Evolutionary conservation across 2,797 vertebrate species (phyloP), one percentile per base, ranked within the genome.

Genomic region (Florisuga fusca): DNA sequence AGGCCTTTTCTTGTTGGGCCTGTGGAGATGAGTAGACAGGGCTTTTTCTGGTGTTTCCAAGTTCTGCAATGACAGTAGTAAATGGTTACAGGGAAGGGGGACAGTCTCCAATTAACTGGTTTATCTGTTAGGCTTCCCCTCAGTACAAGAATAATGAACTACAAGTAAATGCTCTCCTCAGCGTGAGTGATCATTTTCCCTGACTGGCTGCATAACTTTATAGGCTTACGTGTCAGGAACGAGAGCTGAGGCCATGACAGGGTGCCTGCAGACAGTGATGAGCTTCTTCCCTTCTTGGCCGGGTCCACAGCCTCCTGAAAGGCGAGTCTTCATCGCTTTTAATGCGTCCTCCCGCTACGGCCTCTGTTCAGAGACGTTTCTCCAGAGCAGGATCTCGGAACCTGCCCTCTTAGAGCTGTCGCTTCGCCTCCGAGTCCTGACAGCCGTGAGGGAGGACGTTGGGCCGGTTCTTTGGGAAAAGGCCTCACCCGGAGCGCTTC

Each of bases 401-500:
- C 31, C 69, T 20, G 17, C n/a, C 12, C 20, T 54, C 33, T 29
- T 33, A 12, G 13, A 11, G 36, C 38, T n/a, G 16, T 16, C 13
- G 34, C 50, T 66, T 57, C 2, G 2, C 12, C 21, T 22, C 50
- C 0, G 8, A 26, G n/a, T 51, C 2, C 6, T 5, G 46, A 7
- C 58, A 8, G 77, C 59, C 51, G 1, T 10, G 31, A 50, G 13
- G 34, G 10, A 6, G 4, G 4, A 4, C 11, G 27, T 10, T 33
- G 21, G 38, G 38, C 12, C 12, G 6, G 14, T 4, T 38, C 48
- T 61, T 1, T 11, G 20, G 21, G 7, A 21, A 7, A 8, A 10
- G 0, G 12, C 46, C 9, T 23, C 7, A 1, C 21, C 17, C 6
- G 2, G 2, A 8, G n/a, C 1, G 45, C 36, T 10, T 6, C 17